phyloP scores from a whole-genome alignment of 2,888 invertebrate species.

The Ramazzottius varieornatus region DNA sequence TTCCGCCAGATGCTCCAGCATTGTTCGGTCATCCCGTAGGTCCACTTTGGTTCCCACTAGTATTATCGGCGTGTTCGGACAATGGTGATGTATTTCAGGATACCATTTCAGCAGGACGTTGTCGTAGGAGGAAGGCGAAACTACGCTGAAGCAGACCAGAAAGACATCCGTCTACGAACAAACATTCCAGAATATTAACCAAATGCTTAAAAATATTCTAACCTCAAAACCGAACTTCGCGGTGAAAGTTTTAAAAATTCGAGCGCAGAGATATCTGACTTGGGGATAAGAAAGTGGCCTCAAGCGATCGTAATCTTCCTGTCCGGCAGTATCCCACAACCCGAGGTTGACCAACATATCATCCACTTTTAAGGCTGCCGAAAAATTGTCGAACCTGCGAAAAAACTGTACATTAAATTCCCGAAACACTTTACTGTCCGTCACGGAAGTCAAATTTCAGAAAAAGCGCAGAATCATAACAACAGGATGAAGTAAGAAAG shows the following conservation, averaged over 20 bases:
- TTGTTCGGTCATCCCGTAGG: conserved; percentile 87
- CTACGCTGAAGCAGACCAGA: conserved; percentile 95
- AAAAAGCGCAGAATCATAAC: background rate
- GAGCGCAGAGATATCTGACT: no score
- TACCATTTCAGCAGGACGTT: conserved; percentile 99
- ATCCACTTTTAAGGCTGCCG: conserved; percentile 93
- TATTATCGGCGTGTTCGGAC: conserved; percentile 94
- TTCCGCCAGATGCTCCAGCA: conserved; percentile 60
- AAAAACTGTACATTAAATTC: no score
- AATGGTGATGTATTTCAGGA: conserved; percentile 98
- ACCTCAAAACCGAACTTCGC: no score
- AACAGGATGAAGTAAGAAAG: background rate
- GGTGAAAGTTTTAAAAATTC: no score
- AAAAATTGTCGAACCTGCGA: conserved; percentile 83
- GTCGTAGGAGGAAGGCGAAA: conserved; percentile 94
- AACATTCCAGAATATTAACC: conserved; percentile 9
- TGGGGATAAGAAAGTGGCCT: conserved; percentile 85
- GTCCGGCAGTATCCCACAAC: conserved; percentile 92
- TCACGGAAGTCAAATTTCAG: conserved; percentile 3
- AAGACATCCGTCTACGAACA: conserved; percentile 71
- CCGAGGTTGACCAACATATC: conserved; percentile 85
- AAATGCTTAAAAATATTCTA: no score
- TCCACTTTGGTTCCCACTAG: conserved; percentile 97
- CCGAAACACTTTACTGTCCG: background rate
- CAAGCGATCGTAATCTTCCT: conserved; percentile 86